phyloP scores from a whole-genome alignment of 2,797 vertebrate genomes.

The Knipowitschia caucasica region DNA sequence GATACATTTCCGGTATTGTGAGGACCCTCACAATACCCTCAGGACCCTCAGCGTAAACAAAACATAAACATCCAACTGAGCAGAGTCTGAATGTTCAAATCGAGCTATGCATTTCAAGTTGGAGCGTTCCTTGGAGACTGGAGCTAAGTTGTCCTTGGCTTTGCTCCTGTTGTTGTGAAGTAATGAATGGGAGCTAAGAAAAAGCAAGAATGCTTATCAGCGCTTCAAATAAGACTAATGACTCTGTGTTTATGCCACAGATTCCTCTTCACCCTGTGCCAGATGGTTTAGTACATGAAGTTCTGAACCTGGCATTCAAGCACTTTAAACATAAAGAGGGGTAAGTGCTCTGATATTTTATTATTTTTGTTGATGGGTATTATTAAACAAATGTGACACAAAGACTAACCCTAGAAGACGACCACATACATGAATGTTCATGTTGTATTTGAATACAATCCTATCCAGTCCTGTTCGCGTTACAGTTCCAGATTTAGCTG shows the following conservation, averaged over 20 bases:
- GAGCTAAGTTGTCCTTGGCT: slow-evolving; percentile 60
- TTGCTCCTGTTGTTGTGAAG: slow-evolving; percentile 31
- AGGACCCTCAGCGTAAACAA: slow-evolving; percentile 39
- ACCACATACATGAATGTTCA: too few relatives aligned
- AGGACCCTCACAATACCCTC: slow-evolving; percentile 17
- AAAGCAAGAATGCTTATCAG: slow-evolving; percentile 39
- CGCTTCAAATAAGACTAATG: slow-evolving; percentile 52
- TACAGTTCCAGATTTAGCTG: background rate
- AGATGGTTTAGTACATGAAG: slow-evolving; percentile 98
- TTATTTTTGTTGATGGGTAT: slow-evolving; percentile 6
- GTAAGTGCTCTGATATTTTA: slow-evolving; percentile 74
- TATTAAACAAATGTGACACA: background rate
- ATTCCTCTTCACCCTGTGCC: slow-evolving; percentile 99
- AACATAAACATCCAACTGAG: slow-evolving; percentile 40
- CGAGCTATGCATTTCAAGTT: slow-evolving; percentile 37
- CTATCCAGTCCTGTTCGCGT: background rate
- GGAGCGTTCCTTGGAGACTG: slow-evolving; percentile 43
- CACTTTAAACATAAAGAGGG: slow-evolving; percentile 99
- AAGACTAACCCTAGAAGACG: background rate
- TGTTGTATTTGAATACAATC: background rate
- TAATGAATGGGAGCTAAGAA: slow-evolving; percentile 47
- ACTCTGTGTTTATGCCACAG: slow-evolving; percentile 72
- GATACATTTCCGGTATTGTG: slow-evolving; percentile 21
- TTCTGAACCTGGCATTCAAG: slow-evolving; percentile 99
- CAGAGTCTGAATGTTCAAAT: slow-evolving; percentile 27